phyloP scores from a whole-genome alignment of 2,797 vertebrate species.

The Mico argentatus region DNA sequence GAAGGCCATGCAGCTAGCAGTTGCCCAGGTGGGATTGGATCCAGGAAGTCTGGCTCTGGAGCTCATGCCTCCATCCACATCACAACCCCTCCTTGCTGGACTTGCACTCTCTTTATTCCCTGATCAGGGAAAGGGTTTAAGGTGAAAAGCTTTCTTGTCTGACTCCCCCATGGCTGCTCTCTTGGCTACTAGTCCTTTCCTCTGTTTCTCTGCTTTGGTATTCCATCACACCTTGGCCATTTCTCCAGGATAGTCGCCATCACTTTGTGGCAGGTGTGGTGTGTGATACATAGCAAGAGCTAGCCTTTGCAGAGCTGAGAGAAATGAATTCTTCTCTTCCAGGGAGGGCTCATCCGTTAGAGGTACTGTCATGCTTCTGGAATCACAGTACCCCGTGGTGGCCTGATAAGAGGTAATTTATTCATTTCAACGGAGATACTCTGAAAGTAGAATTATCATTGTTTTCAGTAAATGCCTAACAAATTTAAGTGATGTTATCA shows the following conservation, averaged over 20 bases:
- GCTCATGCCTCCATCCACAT: background rate
- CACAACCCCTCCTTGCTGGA: background rate
- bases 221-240: background rate
- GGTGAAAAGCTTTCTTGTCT: background rate
- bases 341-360: background rate
- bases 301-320: background rate
- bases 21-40: background rate
- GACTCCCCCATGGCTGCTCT: accelerated
- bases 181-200: background rate
- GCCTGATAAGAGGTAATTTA: background rate
- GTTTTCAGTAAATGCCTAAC: slow-evolving; percentile 8
- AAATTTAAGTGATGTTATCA: background rate
- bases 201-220: background rate
- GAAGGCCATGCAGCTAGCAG: background rate
- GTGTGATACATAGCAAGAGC: background rate
- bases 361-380: background rate
- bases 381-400: background rate
- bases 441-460: background rate
- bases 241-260: background rate
- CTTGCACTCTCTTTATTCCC: background rate
- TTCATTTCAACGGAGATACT: background rate
- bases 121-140: background rate
- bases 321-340: background rate
- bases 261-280: background rate
- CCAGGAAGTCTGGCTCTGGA: background rate